A percentile compares a stretch with the other conserved stretches of the same genome.
These are phyloP conservation scores for Barbus barbus DNA, from an alignment of 2,113 vertebrate genomes.

Conservation along the genomic window DNA sequence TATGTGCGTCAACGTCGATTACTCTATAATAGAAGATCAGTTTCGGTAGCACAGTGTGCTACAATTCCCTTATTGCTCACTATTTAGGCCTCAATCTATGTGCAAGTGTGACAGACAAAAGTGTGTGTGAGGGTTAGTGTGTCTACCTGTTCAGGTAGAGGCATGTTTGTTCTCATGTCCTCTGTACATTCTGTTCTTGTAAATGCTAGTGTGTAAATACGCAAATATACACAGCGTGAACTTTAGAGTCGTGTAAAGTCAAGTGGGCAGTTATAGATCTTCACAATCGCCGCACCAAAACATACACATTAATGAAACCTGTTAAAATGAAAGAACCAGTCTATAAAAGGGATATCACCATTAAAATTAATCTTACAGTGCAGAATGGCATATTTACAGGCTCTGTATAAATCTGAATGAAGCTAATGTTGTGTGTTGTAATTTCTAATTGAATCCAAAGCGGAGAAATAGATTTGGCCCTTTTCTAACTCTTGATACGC, in stretches of 20 bases:
- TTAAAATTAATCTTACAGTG: not conserved
- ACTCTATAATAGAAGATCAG: not conserved
- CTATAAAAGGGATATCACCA: not conserved
- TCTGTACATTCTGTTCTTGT: constrained; percentile 31
- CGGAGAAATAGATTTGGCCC: not conserved
- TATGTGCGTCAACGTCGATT: not conserved
- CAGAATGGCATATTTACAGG: not conserved
- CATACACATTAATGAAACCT: not conserved
- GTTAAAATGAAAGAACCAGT: not conserved
- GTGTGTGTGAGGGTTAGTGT: not conserved
- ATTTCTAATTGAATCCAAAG: not conserved
- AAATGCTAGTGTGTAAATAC: constrained; percentile 15
- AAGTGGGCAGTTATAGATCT: constrained; percentile 13
- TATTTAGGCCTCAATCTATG: not conserved
- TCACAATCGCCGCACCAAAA: not conserved
- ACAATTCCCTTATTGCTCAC: not conserved
- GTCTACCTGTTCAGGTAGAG: constrained; percentile 5
- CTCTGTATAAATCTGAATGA: not conserved
- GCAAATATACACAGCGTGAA: constrained; percentile 10
- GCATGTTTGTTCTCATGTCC: constrained; percentile 34
- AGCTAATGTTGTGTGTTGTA: not conserved
- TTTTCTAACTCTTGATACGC: not conserved
- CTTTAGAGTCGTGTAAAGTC: constrained; percentile 18
- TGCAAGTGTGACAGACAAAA: not conserved
- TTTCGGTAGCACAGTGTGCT: not conserved